phyloP scores from a whole-genome alignment of 30 jellyfish, hydroid and myxozoan genomes.

The Turritopsis rubra region DNA sequence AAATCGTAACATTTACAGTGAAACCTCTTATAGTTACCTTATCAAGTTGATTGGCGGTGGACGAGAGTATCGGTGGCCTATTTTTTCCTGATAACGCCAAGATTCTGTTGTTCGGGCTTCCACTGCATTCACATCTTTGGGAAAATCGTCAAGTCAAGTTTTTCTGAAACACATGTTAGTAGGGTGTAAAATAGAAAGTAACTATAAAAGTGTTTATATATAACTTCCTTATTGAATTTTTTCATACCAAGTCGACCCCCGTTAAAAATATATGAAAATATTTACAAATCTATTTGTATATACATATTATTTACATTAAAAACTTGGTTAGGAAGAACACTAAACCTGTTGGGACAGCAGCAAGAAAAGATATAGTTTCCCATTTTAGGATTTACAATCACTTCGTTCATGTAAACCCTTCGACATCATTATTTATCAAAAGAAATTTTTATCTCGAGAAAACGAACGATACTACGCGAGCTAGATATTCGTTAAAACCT shows the following conservation, averaged over 20 bases:
- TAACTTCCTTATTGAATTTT: not conserved
- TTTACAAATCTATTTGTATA: not conserved
- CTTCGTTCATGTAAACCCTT: too few species aligned
- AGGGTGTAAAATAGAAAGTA: not conserved
- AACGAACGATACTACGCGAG: not conserved
- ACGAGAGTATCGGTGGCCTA: too few species aligned
- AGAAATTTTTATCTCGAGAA: not conserved
- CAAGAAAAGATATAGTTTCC: too few species aligned
- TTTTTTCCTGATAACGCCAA: too few species aligned
- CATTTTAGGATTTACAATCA: too few species aligned
- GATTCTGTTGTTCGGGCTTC: too few species aligned
- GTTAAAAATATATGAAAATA: not conserved
- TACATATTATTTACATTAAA: not conserved
- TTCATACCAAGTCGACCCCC: not conserved
- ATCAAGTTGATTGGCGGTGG: too few species aligned
- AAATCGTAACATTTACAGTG: too few species aligned
- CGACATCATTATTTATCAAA: too few species aligned
- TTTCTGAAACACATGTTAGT: not conserved
- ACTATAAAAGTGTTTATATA: not conserved
- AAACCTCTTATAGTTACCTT: too few species aligned
- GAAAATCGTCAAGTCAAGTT: too few species aligned
- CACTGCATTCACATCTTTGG: too few species aligned
- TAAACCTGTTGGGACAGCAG: not conserved
- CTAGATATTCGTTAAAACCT: not conserved
- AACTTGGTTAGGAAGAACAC: not conserved